A percentile compares a stretch with the other conserved stretches of the same genome.
Conservation (phyloP, 2,797 vertebrate genomes). For the Potorous gilbertii region DNA sequence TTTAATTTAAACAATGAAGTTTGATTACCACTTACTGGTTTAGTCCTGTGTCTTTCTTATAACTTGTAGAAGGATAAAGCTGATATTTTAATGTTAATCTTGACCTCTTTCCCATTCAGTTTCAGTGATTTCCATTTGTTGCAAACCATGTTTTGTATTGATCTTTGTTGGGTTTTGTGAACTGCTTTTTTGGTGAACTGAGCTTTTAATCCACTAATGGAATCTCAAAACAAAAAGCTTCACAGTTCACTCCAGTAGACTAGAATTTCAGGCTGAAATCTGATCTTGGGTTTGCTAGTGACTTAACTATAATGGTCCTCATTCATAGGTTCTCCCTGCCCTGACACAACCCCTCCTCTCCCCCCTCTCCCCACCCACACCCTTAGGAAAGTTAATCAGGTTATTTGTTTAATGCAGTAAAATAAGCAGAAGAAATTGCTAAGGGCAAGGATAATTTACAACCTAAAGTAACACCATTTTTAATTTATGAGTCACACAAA, state of each 20-base stretch:
- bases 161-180: constrained; percentile 26
- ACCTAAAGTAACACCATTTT: constrained; percentile 10
- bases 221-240: constrained; percentile 17
- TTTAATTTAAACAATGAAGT: neutral
- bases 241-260: neutral
- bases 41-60: neutral
- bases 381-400: constrained; percentile 21
- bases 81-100: neutral
- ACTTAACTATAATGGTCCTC: neutral
- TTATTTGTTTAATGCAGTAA: constrained; percentile 34
- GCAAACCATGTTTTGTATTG: constrained; percentile 53
- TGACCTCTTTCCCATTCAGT: neutral
- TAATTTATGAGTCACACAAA: neutral
- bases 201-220: constrained; percentile 8
- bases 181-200: constrained; percentile 18
- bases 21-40: neutral
- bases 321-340: neutral
- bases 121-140: constrained; percentile 32
- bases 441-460: neutral
- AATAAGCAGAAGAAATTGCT: constrained; percentile 39
- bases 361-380: too few relatives aligned
- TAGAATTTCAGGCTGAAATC: neutral
- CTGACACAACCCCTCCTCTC: too few relatives aligned
- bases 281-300: neutral
- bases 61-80: neutral